phyloP scores from a whole-genome alignment of 2,888 invertebrate genomes.

The Machimus atricapillus region DNA sequence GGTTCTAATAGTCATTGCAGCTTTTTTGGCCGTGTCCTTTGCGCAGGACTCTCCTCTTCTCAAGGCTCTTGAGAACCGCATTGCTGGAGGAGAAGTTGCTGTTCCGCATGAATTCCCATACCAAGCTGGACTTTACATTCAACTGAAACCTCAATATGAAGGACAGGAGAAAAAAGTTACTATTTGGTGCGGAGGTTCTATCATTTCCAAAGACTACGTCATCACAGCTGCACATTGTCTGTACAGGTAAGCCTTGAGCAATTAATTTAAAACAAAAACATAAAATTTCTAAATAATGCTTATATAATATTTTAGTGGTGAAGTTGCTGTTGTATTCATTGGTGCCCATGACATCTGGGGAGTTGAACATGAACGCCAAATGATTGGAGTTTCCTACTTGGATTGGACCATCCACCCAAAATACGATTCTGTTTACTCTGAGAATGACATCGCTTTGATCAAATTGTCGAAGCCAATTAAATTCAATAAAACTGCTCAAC shows the following conservation, averaged over 20 bases:
- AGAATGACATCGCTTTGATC: constrained; percentile 43
- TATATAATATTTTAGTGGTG: constrained; percentile 28
- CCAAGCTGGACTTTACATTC: constrained; percentile 51
- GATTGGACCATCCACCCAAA: constrained; percentile 58
- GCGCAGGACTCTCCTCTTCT: neutral
- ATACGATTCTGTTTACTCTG: constrained; percentile 53
- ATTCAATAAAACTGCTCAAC: constrained; percentile 42
- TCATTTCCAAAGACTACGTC: constrained; percentile 11
- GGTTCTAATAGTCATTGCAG: neutral
- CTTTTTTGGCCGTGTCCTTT: neutral
- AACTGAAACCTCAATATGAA: neutral
- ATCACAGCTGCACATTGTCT: constrained; percentile 17
- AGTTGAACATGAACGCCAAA: constrained; percentile 23
- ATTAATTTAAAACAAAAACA: neutral
- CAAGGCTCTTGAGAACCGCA: constrained; percentile 49
- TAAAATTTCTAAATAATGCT: neutral
- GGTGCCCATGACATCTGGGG: constrained; percentile 40
- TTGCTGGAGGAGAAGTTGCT: constrained; percentile 11
- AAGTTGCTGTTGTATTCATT: constrained; percentile 7
- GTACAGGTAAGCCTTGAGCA: neutral
- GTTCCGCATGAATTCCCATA: constrained; percentile 42
- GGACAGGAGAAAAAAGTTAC: neutral
- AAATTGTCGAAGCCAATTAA: constrained; percentile 19
- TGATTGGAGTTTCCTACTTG: constrained; percentile 43
- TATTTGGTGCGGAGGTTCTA: constrained; percentile 24